phyloP scores from a whole-genome alignment of 2,888 invertebrate genomes.

The Eurytoma californica region DNA sequence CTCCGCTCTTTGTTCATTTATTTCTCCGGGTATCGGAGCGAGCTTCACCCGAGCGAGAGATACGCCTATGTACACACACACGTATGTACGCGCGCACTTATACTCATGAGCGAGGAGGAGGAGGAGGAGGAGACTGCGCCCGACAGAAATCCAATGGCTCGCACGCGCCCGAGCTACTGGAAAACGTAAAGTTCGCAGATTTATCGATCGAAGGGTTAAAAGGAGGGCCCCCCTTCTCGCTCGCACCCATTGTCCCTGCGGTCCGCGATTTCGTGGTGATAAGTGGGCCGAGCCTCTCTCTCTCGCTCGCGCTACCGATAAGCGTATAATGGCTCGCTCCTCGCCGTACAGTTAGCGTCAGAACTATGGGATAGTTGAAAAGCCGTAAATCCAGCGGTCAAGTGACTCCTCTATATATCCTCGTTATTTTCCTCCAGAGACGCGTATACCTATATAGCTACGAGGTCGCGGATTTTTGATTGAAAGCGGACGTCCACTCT shows the following conservation, averaged over 20 bases:
- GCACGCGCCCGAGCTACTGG: constrained; percentile 49
- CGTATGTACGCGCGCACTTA: neutral
- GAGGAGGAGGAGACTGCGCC: constrained; percentile 25
- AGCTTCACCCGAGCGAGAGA: constrained; percentile 6
- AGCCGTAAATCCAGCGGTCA: constrained; percentile 53
- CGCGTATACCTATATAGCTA: too few relatives aligned
- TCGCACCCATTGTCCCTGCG: constrained; percentile 51
- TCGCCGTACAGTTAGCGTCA: constrained; percentile 19
- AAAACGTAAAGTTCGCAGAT: constrained; percentile 58
- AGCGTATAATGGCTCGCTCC: constrained; percentile 22
- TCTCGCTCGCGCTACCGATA: constrained; percentile 13
- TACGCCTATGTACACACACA: neutral
- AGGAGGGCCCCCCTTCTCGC: constrained; percentile 28
- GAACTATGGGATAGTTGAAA: constrained; percentile 57
- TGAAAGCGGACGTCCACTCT: too few relatives aligned
- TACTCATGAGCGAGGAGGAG: neutral
- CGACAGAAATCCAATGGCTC: constrained; percentile 58
- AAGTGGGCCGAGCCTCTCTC: constrained; percentile 49
- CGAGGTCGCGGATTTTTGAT: too few relatives aligned
- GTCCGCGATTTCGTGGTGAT: constrained; percentile 56
- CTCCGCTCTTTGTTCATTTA: constrained; percentile 45
- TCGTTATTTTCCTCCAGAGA: constrained; percentile 39
- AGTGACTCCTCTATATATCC: constrained; percentile 52
- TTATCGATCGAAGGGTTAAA: constrained; percentile 57
- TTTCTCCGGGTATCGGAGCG: constrained; percentile 20